Evolutionary conservation across 2,888 invertebrate species (phyloP).

Genomic region (Labia minor): DNA sequence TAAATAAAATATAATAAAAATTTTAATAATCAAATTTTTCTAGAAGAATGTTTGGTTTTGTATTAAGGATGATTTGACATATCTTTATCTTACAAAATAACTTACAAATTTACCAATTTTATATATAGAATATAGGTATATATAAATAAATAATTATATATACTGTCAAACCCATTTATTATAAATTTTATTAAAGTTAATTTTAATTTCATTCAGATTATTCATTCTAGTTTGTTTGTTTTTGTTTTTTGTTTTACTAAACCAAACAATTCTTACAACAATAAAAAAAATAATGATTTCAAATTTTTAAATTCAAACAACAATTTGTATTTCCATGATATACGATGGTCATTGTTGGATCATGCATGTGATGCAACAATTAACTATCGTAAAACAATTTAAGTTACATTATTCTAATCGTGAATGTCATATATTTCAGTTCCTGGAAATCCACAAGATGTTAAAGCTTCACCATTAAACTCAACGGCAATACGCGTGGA

Average conservation of each 20-base stretch:
- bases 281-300: too few species aligned
- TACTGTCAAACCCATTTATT: not conserved
- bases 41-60: slow-evolving; percentile 14
- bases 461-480: slow-evolving; percentile 78
- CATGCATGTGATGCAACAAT: not conserved
- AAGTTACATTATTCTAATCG: not conserved
- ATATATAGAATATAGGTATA: not conserved
- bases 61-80: not conserved
- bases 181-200: not conserved
- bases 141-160: not conserved
- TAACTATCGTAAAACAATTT: not conserved
- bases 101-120: not conserved
- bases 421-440: slow-evolving; percentile 47
- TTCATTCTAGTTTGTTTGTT: too few species aligned
- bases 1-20: not conserved
- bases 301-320: too few species aligned
- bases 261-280: too few species aligned
- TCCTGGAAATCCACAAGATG: slow-evolving; percentile 92
- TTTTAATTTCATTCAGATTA: too few species aligned
- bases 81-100: not conserved
- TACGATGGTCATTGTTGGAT: not conserved
- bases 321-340: too few species aligned
- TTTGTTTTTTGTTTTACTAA: too few species aligned
- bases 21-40: not conserved
- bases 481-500: slow-evolving; percentile 90